These are phyloP conservation scores for Leucophenga montana DNA, from an alignment of 2,888 invertebrate genomes.

Conservation along the genomic window DNA sequence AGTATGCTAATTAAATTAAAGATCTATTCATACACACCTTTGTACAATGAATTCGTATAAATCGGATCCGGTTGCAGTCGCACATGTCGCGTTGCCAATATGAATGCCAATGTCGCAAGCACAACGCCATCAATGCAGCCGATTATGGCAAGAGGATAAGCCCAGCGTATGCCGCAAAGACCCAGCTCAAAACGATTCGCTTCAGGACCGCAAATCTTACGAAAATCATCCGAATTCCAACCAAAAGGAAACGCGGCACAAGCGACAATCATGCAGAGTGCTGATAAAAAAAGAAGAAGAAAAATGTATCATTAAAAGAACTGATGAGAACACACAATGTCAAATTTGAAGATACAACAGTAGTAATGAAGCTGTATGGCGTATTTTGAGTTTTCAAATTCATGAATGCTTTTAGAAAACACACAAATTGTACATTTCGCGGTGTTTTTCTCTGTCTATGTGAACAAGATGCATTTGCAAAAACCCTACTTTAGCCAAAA, in stretches of 20 bases:
- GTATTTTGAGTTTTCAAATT: too few species aligned
- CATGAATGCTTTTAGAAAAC: too few species aligned
- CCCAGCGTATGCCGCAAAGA: constrained; percentile 93
- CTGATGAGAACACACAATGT: too few species aligned
- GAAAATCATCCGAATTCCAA: constrained; percentile 89
- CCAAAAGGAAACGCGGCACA: constrained; percentile 93
- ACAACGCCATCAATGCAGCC: constrained; percentile 73
- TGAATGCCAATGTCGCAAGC: constrained; percentile 88
- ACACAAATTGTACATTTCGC: too few species aligned
- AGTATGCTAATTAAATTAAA: not conserved
- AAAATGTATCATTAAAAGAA: too few species aligned
- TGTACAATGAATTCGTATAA: constrained; percentile 81
- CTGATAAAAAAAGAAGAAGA: constrained; percentile 75
- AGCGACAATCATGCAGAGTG: constrained; percentile 88
- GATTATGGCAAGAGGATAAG: constrained; percentile 92
- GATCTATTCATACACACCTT: constrained; percentile 74
- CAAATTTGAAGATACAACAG: too few species aligned
- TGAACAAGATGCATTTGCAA: too few species aligned
- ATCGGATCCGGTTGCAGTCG: constrained; percentile 86
- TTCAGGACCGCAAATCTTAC: constrained; percentile 88
- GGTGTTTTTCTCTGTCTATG: too few species aligned
- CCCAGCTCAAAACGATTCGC: constrained; percentile 86
- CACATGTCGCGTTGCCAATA: constrained; percentile 91
- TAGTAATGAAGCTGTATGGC: too few species aligned
- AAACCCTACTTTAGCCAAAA: too few species aligned